phyloP scores from a whole-genome alignment of 2,113 vertebrate species.

The Cranoglanis bouderius region DNA sequence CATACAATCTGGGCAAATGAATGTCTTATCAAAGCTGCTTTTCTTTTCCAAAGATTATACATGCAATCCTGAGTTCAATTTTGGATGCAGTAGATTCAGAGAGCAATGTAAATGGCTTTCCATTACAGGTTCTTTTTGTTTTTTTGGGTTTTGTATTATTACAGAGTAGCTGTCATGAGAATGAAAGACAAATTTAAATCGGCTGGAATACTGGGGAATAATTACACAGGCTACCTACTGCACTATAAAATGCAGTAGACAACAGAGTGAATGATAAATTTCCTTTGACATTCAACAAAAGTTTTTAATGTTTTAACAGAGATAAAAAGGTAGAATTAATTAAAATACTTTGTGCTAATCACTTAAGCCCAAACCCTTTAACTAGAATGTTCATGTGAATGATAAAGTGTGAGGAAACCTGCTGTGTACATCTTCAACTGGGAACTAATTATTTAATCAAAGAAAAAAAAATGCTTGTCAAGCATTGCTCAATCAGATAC shows the following conservation, averaged over 20 bases:
- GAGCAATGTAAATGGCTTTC: not conserved
- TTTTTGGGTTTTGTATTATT: not conserved
- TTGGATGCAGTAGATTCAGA: not conserved
- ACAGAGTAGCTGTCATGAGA: not conserved
- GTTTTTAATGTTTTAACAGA: constrained; percentile 40
- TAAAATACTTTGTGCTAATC: constrained; percentile 53
- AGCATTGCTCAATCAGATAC: constrained; percentile 52
- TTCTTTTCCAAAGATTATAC: not conserved
- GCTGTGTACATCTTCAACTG: constrained; percentile 44
- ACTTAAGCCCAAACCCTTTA: constrained; percentile 44
- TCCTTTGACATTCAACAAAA: constrained; percentile 44
- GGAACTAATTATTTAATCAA: constrained; percentile 56
- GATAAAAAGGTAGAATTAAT: constrained; percentile 54
- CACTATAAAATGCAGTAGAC: not conserved
- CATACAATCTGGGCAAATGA: not conserved
- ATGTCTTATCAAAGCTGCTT: not conserved
- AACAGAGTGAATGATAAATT: constrained; percentile 34
- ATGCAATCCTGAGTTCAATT: not conserved
- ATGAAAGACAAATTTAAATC: not conserved
- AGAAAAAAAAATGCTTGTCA: constrained; percentile 51
- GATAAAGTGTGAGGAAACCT: constrained; percentile 30
- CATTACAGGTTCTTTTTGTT: not conserved
- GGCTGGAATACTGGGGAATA: not conserved
- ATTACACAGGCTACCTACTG: constrained; percentile 3
- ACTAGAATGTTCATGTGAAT: constrained; percentile 47